phyloP scores from a whole-genome alignment of 2,888 invertebrate genomes.

The Drosophila koepferae region DNA sequence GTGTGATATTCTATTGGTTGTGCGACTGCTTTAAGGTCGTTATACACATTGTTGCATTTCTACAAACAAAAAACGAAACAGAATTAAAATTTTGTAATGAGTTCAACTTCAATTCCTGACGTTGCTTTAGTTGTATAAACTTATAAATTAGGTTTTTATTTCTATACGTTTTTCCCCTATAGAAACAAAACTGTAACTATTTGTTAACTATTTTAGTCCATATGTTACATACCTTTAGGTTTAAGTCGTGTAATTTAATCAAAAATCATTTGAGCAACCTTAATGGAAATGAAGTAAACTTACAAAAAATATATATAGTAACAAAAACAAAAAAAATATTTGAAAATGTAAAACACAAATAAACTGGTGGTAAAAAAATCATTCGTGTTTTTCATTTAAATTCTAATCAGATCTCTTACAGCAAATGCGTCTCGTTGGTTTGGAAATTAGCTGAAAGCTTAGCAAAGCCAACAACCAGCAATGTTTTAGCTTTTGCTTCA shows the following conservation, averaged over 20 bases:
- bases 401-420: background rate
- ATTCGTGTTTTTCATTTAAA: background rate
- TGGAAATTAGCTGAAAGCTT: constrained; percentile 16
- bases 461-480: constrained; percentile 38
- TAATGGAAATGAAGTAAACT: constrained; percentile 72
- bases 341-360: constrained; percentile 59
- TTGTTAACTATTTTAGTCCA: constrained; percentile 79
- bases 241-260: constrained; percentile 77
- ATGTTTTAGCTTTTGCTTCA: constrained; percentile 20
- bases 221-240: constrained; percentile 76
- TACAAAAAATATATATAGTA: constrained; percentile 55
- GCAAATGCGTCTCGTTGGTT: background rate
- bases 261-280: constrained; percentile 76
- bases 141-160: constrained; percentile 52
- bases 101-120: constrained; percentile 70
- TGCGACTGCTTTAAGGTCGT: constrained; percentile 76
- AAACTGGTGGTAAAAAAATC: constrained; percentile 66
- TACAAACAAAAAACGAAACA: constrained; percentile 35
- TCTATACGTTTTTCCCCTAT: constrained; percentile 53
- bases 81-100: constrained; percentile 33
- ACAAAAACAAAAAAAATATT: constrained; percentile 36
- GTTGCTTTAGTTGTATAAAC: constrained; percentile 63
- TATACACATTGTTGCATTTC: constrained; percentile 82
- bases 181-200: constrained; percentile 58
- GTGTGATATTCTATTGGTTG: constrained; percentile 84